Evolutionary conservation across 2,113 vertebrate genomes (phyloP).

Genomic region (Poicephalus gulielmi): DNA sequence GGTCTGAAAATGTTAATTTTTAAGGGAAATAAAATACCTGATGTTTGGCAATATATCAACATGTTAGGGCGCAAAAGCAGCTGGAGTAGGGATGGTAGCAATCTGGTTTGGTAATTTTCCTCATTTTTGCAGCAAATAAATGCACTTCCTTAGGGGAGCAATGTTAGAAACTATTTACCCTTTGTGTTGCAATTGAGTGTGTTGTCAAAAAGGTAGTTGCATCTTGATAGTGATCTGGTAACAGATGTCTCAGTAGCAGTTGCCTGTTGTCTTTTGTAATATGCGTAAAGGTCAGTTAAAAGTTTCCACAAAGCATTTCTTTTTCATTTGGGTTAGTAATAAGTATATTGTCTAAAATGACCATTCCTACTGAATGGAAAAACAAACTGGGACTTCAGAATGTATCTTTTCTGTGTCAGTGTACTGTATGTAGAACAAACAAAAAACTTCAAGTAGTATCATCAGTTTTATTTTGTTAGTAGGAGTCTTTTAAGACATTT

Average conservation of each 20-base stretch:
- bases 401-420: not conserved
- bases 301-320: not conserved
- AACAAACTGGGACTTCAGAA: not conserved
- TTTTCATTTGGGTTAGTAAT: not conserved
- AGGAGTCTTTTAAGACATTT: constrained; percentile 12
- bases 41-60: not conserved
- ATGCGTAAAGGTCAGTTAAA: not conserved
- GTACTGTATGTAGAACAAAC: not conserved
- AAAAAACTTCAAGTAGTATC: not conserved
- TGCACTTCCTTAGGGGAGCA: not conserved
- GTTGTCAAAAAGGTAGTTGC: not conserved
- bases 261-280: not conserved
- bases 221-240: not conserved
- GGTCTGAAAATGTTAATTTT: not conserved
- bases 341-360: not conserved
- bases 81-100: not conserved
- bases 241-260: not conserved
- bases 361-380: not conserved
- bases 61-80: not conserved
- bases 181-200: not conserved
- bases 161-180: not conserved
- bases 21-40: not conserved
- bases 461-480: constrained; percentile 7
- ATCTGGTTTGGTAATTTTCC: not conserved
- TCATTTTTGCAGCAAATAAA: not conserved